Percentiles rank a stretch among this genome's conserved stretches.
Conservation (phyloP, 2,888 invertebrate species). For the Enchytraeus crypticus region DNA sequence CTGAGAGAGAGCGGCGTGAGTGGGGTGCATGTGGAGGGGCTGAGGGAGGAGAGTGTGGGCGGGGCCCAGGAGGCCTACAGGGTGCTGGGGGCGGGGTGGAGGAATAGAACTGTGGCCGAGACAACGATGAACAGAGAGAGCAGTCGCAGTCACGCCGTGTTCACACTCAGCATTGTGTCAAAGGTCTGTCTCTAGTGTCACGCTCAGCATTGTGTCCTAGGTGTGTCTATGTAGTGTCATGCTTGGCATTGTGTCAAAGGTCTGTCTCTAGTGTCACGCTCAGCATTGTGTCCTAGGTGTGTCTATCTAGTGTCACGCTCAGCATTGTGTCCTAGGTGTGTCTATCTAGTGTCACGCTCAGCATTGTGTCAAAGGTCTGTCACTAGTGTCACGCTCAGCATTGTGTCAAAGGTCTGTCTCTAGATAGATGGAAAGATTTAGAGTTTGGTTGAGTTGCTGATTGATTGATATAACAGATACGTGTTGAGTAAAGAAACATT, state of each 20-base stretch:
- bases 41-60: conserved; percentile 37
- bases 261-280: conserved; percentile 36
- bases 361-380: conserved; percentile 48
- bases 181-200: conserved; percentile 34
- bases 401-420: conserved; percentile 40
- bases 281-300: conserved; percentile 49
- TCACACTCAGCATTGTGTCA: conserved; percentile 44
- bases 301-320: conserved; percentile 49
- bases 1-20: conserved; percentile 44
- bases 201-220: conserved; percentile 50
- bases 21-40: conserved; percentile 43
- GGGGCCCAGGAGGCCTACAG: conserved; percentile 41
- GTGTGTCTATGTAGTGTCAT: conserved; percentile 49
- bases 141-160: conserved; percentile 49
- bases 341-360: conserved; percentile 44
- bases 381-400: conserved; percentile 46
- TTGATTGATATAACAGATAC: no score
- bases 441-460: conserved; percentile 49
- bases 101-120: conserved; percentile 44
- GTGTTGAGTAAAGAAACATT: no score
- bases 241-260: conserved; percentile 44
- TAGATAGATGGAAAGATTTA: conserved; percentile 47
- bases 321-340: conserved; percentile 43
- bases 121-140: conserved; percentile 50
- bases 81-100: conserved; percentile 43